Base-by-base conservation (phyloP, 2,113 vertebrate genomes). In the Spea multiplicata region DNA sequence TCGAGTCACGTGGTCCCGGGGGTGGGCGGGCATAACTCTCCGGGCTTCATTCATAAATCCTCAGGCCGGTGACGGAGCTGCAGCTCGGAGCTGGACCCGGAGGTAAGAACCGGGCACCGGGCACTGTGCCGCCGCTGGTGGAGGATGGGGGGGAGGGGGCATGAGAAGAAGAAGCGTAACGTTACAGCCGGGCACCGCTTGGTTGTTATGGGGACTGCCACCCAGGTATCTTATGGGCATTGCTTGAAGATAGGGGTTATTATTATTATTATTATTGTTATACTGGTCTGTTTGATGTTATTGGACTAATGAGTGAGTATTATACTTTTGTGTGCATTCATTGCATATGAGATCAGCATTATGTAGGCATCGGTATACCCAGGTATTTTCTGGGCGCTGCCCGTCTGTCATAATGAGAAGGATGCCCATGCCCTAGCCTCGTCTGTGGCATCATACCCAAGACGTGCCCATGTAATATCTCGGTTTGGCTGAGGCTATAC, bases 41-140 rank as follows among this genome's bases (percentile, higher is more conserved):
- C 75, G 62, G 50, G 70, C 53, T 76, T 83, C 86, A 86, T 88
- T 86, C 85, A 86, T 86, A 85, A 86, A 83, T 87, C 81, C 83
- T 85, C 55, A 81, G 78, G 78, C 78, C 64, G 71, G 78, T 73
- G 78, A 74, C 78, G 45, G 78, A 73, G 71, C 72, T 50, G 78
- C 52, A 74, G 72, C 71, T 69, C 17, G 64, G 45, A 69, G 44
- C 71, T 44, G 64, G 71, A 73, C 47, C 67, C 76, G 62, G 76
- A 45, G 71, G 50, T 68, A 50, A 68, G 62, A 44, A 61, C 45
- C 65, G 71, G 66, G 78, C 61, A 73, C 44, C 48, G 48, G 70
- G 12, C 46, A 47, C 13, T 10, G n/a, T 8, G 16, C 16, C 17
- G 5, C 48, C 70, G 9, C 13, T 4, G 55, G 55, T 5, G 55